Percentiles rank a stretch among this genome's conserved stretches.
These are phyloP conservation scores for Phyllostomus discolor DNA, from an alignment of 2,113 vertebrate genomes.

Conservation along the genomic window DNA sequence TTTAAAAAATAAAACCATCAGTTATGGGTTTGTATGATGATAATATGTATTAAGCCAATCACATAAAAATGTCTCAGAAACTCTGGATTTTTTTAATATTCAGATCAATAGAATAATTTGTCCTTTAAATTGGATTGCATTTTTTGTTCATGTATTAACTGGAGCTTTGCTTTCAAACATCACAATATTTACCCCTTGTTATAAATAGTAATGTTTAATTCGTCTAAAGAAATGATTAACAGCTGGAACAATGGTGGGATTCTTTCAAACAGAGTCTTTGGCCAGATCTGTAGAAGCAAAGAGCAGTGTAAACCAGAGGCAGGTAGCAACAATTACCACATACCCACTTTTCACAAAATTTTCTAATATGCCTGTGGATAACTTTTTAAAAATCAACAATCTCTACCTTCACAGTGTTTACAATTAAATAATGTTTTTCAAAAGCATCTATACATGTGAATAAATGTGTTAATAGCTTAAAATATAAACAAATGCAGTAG, in stretches of 20 bases:
- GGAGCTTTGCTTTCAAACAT: background rate
- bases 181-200: background rate
- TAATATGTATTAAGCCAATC: background rate
- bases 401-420: background rate
- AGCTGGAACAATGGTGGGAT: slow-evolving; percentile 29
- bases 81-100: slow-evolving; percentile 8
- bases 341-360: background rate
- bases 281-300: background rate
- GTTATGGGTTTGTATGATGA: background rate
- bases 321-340: background rate
- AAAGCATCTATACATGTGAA: background rate
- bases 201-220: slow-evolving; percentile 12
- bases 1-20: background rate
- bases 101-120: slow-evolving; percentile 33
- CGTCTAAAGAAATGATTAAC: background rate
- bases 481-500: background rate
- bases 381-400: background rate
- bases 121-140: background rate
- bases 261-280: slow-evolving; percentile 6
- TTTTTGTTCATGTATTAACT: background rate
- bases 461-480: background rate
- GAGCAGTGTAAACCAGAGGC: background rate
- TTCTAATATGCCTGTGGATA: background rate
- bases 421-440: background rate
- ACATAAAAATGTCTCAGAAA: slow-evolving; percentile 20